Percentiles rank a stretch among this genome's conserved stretches.
Conservation (phyloP, 2,888 invertebrate species). For the Diarsia mendica region DNA sequence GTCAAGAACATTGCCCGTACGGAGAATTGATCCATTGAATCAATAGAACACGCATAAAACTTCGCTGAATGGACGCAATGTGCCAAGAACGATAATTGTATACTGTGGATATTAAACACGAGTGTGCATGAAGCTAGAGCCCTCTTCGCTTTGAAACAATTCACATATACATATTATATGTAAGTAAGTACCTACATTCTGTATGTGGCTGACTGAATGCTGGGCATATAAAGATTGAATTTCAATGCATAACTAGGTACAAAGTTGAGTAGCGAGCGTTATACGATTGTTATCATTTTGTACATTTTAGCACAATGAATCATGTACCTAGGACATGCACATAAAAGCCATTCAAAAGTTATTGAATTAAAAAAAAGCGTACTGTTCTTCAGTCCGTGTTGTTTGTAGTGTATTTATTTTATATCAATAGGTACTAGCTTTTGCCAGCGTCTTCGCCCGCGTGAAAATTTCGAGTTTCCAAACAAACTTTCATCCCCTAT, state of each 20-base stretch:
- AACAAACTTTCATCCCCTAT: too few relatives aligned
- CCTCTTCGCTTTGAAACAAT: constrained; percentile 60
- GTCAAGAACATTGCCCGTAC: constrained; percentile 6
- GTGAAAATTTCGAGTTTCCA: too few relatives aligned
- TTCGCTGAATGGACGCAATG: constrained; percentile 63
- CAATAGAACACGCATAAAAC: constrained; percentile 44
- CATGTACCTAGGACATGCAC: constrained; percentile 6
- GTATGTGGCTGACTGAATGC: constrained; percentile 3
- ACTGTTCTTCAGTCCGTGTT: not conserved
- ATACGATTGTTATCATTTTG: constrained; percentile 8
- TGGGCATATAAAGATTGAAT: constrained; percentile 7
- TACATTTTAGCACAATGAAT: constrained; percentile 32
- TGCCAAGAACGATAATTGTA: constrained; percentile 30
- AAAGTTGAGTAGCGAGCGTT: constrained; percentile 14
- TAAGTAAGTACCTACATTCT: not conserved
- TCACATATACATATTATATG: constrained; percentile 39
- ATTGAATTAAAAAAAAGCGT: not conserved
- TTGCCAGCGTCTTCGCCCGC: too few relatives aligned
- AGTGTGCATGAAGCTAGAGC: constrained; percentile 37
- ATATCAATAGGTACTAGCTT: too few relatives aligned
- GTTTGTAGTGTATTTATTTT: not conserved
- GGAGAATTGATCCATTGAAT: constrained; percentile 35
- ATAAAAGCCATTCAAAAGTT: not conserved
- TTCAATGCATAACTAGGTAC: constrained; percentile 24
- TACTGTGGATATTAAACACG: constrained; percentile 19